Evolutionary conservation across 2,797 vertebrate genomes (phyloP).

Genomic region (Epinephelus coioides): DNA sequence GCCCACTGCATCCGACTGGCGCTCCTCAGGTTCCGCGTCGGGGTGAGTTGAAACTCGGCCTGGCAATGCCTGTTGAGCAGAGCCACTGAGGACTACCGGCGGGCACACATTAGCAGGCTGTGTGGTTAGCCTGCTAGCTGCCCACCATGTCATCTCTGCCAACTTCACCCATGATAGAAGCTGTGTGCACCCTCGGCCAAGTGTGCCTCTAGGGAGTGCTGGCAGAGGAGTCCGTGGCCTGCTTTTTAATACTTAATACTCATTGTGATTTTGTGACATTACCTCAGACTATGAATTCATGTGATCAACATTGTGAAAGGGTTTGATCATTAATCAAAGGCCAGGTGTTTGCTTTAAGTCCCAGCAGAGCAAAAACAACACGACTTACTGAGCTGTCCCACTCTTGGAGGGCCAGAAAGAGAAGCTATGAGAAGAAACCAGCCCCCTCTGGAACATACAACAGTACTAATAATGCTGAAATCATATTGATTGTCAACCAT

Average conservation of each 20-base stretch:
- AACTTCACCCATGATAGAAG: background rate
- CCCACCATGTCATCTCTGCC: slow-evolving; percentile 34
- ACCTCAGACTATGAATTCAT: background rate
- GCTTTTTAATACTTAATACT: no score
- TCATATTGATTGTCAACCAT: background rate
- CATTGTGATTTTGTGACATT: background rate
- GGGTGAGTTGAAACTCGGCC: slow-evolving; percentile 85
- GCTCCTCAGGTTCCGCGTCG: slow-evolving; percentile 95
- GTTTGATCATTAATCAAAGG: background rate
- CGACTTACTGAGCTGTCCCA: background rate
- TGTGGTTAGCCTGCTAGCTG: slow-evolving; percentile 52
- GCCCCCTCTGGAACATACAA: background rate
- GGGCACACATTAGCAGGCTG: slow-evolving; percentile 28
- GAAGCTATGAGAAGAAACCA: background rate
- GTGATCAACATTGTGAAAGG: background rate
- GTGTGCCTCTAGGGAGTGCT: background rate
- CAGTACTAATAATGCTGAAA: background rate
- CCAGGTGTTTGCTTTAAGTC: background rate
- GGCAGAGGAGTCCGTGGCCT: background rate
- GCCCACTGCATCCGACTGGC: slow-evolving; percentile 97
- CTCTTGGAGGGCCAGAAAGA: no score
- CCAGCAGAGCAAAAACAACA: background rate
- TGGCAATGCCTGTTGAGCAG: slow-evolving; percentile 47
- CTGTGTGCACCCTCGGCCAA: background rate
- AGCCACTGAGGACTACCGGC: background rate